Base-by-base conservation (phyloP, 2,888 invertebrate species). In the Aphodius granarius region DNA sequence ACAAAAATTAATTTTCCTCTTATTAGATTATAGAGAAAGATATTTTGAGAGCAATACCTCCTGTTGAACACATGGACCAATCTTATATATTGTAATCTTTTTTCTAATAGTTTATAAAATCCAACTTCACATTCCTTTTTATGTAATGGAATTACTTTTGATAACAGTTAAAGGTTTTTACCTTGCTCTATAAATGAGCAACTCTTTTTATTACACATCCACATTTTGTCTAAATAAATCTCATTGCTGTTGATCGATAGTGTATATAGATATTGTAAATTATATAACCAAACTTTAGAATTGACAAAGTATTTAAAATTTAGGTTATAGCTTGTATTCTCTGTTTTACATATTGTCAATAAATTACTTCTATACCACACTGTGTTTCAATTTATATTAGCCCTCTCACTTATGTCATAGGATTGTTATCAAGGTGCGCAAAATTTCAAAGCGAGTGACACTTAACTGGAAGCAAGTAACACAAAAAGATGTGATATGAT, bases 201-300 rank as follows among this genome's bases (percentile, higher is more conserved):
- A 76, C 73, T 73, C 73, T 66, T 43, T 23, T 23, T 23, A 23
- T 23, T 23, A 23, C 23, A 4, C 9, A 23, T 23, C 23, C 23
- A 23, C 9, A 23, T 23, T 23, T 23, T 23, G n/a, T 23, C 23
- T 9, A 23, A 23, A 23, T 23, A 23, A 5, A 43, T 43, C 3
- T 43, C 43, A 43, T 43, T 43, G 43, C 6, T 43, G 43, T 43
- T 43, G 3, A 43, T 43, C 13, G 43, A 74, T 72, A 76, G 68
- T 76, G 76, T 76, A 76, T 63, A 76, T 76, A 75, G 75, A 73
- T 76, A 74, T 63, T 76, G 76, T 76, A 76, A 76, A 76, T 76
- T 76, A 76, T 74, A 74, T 68, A 20, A 22, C 21, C n/a, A 68
- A 21, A 17, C 20, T 63, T 72, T 72, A 72, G 72, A 66, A 23